These are phyloP conservation scores for Heterochromis multidens DNA, from an alignment of 2,113 vertebrate genomes.

Conservation along the genomic window DNA sequence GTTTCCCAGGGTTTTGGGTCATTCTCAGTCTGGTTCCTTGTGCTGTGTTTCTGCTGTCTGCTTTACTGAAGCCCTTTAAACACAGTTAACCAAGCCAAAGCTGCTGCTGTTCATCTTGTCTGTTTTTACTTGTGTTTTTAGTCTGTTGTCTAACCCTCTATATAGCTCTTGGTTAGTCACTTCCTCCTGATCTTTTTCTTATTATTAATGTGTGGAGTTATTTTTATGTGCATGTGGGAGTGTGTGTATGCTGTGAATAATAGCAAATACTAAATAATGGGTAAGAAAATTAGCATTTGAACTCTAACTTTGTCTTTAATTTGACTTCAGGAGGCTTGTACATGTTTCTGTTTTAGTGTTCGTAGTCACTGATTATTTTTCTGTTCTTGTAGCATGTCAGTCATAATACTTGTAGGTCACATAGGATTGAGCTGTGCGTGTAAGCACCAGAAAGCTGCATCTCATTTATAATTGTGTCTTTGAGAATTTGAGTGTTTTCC, in stretches of 20 bases:
- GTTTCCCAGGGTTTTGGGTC: constrained; percentile 18
- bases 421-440: not conserved
- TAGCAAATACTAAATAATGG: not conserved
- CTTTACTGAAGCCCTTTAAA: not conserved
- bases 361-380: not conserved
- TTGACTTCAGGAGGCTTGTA: not conserved
- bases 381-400: not conserved
- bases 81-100: constrained; percentile 9
- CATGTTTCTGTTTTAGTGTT: not conserved
- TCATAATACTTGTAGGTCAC: not conserved
- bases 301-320: not conserved
- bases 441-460: not conserved
- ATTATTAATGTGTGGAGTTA: not conserved
- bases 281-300: not conserved
- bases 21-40: constrained; percentile 24
- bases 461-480: constrained; percentile 19
- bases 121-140: constrained; percentile 45
- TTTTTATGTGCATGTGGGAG: not conserved
- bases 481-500: constrained; percentile 5
- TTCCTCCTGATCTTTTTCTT: not conserved
- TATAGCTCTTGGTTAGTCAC: not conserved
- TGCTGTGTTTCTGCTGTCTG: constrained; percentile 27
- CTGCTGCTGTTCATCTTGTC: constrained; percentile 33
- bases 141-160: not conserved
- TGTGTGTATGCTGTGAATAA: not conserved